These are phyloP conservation scores for Philaenus spumarius DNA, from an alignment of 1,140 invertebrate genomes.

Conservation along the genomic window DNA sequence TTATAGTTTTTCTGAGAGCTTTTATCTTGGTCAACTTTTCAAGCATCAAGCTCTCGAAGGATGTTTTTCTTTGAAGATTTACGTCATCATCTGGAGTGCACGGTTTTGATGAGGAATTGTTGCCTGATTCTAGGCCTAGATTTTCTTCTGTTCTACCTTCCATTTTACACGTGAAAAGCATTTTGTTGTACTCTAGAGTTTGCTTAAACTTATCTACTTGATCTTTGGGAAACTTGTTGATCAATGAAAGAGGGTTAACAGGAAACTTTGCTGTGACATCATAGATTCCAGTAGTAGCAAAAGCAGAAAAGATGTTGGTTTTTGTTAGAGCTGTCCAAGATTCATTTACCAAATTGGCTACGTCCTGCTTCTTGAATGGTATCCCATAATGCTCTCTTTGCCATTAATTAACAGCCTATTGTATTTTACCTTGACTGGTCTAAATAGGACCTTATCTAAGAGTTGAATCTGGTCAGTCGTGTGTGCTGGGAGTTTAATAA, in stretches of 20 bases:
- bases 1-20: not conserved
- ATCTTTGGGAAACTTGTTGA: not conserved
- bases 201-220: not conserved
- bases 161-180: not conserved
- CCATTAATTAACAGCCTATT: not conserved
- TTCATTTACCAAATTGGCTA: not conserved
- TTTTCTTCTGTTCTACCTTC: not conserved
- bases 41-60: not conserved
- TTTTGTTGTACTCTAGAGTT: not conserved
- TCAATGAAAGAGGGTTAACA: not conserved
- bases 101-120: not conserved
- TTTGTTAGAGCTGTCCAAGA: not conserved
- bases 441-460: not conserved
- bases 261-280: not conserved
- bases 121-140: not conserved
- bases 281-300: not conserved
- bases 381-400: not conserved
- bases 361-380: not conserved
- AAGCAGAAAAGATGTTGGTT: not conserved
- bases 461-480: not conserved
- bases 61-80: not conserved
- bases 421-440: not conserved
- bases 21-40: not conserved
- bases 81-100: not conserved
- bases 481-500: not conserved